Percentiles rank a stretch among this genome's conserved stretches.
Conservation (phyloP, 2,113 vertebrate species). For the Nanorana parkeri region DNA sequence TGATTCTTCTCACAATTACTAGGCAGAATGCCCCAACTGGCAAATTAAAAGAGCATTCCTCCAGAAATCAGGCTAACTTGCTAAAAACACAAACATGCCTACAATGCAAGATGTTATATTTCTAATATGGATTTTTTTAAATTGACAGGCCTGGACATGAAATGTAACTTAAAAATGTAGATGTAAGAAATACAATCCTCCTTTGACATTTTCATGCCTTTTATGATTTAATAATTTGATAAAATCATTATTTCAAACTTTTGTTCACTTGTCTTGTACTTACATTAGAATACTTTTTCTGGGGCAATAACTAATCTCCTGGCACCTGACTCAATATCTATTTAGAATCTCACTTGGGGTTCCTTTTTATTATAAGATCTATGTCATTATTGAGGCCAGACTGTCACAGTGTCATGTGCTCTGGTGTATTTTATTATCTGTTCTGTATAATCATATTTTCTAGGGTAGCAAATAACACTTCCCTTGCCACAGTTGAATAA, state of each 20-base stretch:
- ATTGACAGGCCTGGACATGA: background rate
- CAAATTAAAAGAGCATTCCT: background rate
- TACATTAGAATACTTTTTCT: slow-evolving; percentile 51
- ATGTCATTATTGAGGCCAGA: slow-evolving; percentile 54
- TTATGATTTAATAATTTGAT: slow-evolving; percentile 24
- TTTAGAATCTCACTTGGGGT: slow-evolving; percentile 46
- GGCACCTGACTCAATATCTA: slow-evolving; percentile 41
- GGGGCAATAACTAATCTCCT: slow-evolving; percentile 42
- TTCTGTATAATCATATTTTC: slow-evolving; percentile 14
- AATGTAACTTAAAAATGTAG: background rate
- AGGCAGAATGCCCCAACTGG: background rate
- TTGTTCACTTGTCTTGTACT: slow-evolving; percentile 28
- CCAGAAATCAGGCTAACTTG: background rate
- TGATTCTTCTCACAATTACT: slow-evolving; percentile 14
- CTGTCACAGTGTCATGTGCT: slow-evolving; percentile 18
- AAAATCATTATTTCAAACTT: slow-evolving; percentile 38
- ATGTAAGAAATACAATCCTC: background rate
- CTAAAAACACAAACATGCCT: background rate
- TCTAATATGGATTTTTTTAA: background rate
- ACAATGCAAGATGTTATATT: background rate
- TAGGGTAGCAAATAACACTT: background rate
- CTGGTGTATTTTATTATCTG: slow-evolving; percentile 5
- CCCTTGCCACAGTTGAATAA: background rate
- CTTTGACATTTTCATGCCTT: background rate
- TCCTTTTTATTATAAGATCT: slow-evolving; percentile 50